Evolutionary conservation across 2,888 invertebrate genomes (phyloP).

Genomic region (Rhogogaster chlorosoma): DNA sequence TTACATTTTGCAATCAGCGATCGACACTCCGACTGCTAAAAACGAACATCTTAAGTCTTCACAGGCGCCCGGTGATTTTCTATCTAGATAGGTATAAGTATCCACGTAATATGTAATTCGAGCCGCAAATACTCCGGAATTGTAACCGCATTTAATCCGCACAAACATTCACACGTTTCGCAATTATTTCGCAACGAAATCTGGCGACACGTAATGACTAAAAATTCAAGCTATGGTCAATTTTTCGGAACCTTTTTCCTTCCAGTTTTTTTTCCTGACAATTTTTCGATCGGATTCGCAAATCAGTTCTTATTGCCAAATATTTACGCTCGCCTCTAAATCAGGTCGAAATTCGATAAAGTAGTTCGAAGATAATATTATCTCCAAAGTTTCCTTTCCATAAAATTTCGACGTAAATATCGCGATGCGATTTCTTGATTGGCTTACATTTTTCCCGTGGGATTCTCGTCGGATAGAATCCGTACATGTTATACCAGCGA

Average conservation of each 20-base stretch:
- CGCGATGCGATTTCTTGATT: too few species aligned
- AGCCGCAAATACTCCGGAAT: not conserved
- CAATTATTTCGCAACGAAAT: not conserved
- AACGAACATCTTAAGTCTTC: not conserved
- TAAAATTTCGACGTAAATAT: too few species aligned
- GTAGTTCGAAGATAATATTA: too few species aligned
- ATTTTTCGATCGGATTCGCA: slow-evolving; percentile 2
- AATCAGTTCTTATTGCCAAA: not conserved
- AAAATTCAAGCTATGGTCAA: not conserved
- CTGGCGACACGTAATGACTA: not conserved
- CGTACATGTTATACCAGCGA: not conserved
- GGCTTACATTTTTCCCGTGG: not conserved
- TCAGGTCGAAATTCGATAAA: not conserved
- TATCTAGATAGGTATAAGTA: not conserved
- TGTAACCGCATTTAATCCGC: not conserved
- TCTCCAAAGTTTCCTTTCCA: too few species aligned
- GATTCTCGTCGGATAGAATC: not conserved
- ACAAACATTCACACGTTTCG: not conserved
- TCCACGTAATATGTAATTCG: not conserved
- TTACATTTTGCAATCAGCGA: not conserved
- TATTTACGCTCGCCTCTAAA: not conserved
- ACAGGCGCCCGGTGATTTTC: not conserved
- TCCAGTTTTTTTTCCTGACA: not conserved
- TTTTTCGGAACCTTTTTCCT: not conserved
- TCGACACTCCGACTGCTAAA: not conserved